phyloP scores from a whole-genome alignment of 2,888 invertebrate genomes.

The Saturnia pavonia region DNA sequence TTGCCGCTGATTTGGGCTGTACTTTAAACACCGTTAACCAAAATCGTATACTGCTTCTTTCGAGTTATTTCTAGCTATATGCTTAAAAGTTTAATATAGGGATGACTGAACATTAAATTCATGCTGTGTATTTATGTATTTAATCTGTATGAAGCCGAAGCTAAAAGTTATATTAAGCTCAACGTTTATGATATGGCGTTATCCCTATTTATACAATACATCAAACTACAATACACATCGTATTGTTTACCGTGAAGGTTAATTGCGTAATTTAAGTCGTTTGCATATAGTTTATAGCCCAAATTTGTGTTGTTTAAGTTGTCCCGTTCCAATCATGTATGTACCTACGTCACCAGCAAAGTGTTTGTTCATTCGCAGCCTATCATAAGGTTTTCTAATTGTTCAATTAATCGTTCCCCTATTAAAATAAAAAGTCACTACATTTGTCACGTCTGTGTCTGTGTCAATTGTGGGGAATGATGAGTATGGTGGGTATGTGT shows the following conservation, averaged over 20 bases:
- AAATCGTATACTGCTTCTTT: no score
- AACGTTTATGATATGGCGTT: neutral
- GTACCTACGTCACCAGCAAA: neutral
- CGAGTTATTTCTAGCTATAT: no score
- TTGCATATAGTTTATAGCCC: constrained; percentile 5
- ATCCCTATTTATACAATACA: neutral
- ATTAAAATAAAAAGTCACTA: neutral
- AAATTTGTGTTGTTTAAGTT: neutral
- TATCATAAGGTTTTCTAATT: neutral
- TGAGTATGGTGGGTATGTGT: neutral
- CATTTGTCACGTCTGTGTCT: neutral
- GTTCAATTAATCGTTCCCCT: neutral
- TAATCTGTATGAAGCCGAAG: neutral
- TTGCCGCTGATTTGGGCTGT: no score
- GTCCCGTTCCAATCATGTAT: neutral
- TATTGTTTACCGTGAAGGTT: constrained; percentile 1
- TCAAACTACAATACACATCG: neutral
- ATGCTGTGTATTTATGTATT: neutral
- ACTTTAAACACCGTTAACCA: no score
- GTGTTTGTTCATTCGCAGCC: neutral
- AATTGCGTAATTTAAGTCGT: constrained; percentile 7
- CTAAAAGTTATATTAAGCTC: neutral
- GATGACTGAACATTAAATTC: no score
- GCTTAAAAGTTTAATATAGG: no score
- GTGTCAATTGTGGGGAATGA: neutral